A percentile compares a stretch with the other conserved stretches of the same genome.
Evolutionary conservation across 1,140 invertebrate species (phyloP).

Genomic region (Drosophila bifasciata): DNA sequence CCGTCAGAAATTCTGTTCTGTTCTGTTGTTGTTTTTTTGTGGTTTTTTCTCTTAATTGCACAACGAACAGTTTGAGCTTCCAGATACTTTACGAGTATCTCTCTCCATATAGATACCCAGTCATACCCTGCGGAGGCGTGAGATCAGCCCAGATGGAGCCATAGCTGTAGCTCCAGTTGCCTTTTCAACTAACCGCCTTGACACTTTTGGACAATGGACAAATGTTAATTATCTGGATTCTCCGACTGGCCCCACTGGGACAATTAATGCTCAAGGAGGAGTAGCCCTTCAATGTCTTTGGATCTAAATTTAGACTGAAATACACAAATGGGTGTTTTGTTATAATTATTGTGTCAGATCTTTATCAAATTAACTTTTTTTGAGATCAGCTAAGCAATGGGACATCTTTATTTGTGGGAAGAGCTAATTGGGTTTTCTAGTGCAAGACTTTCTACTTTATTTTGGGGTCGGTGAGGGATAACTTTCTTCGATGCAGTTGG

Average conservation of each 20-base stretch:
- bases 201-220: slow-evolving; percentile 73
- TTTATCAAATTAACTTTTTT: slow-evolving; percentile 17
- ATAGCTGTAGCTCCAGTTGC: too few relatives aligned
- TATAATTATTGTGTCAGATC: slow-evolving; percentile 18
- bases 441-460: too few relatives aligned
- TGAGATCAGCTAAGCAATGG: too few relatives aligned
- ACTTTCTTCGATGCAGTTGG: too few relatives aligned
- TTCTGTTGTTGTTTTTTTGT: slow-evolving; percentile 28
- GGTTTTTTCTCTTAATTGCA: slow-evolving; percentile 62
- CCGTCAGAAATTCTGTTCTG: slow-evolving; percentile 13
- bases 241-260: slow-evolving; percentile 20
- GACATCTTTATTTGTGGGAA: too few relatives aligned
- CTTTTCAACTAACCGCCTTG: slow-evolving; percentile 71
- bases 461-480: too few relatives aligned
- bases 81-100: slow-evolving; percentile 36
- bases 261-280: slow-evolving; percentile 38
- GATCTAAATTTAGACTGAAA: slow-evolving; percentile 62
- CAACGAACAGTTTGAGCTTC: slow-evolving; percentile 63
- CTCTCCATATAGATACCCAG: background rate
- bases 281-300: slow-evolving; percentile 2
- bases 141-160: slow-evolving; percentile 18
- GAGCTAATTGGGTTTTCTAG: too few relatives aligned
- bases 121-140: slow-evolving; percentile 31
- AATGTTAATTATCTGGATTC: slow-evolving; percentile 70
- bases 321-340: slow-evolving; percentile 31